Evolutionary conservation across 2,113 vertebrate genomes (phyloP).

Genomic region (Psilopsiagon aymara): DNA sequence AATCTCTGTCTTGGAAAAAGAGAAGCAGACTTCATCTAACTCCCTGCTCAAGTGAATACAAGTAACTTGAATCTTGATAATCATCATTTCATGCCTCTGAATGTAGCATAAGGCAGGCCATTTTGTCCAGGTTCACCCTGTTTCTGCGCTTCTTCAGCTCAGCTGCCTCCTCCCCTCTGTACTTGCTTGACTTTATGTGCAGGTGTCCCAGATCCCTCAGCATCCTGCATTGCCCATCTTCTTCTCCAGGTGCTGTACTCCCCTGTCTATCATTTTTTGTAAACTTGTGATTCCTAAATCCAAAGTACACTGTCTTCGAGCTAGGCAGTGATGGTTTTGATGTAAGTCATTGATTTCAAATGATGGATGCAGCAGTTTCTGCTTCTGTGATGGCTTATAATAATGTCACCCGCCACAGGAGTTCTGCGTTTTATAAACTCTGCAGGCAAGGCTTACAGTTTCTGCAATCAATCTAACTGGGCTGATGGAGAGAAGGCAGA

Average conservation of each 20-base stretch:
- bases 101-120: background rate
- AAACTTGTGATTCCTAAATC: background rate
- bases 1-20: background rate
- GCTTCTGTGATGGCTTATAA: slow-evolving; percentile 20
- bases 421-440: slow-evolving; percentile 11
- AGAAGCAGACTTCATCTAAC: background rate
- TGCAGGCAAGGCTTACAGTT: background rate
- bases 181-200: background rate
- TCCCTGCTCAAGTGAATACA: background rate
- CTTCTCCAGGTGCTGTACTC: background rate
- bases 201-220: too few relatives aligned
- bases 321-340: background rate
- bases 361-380: slow-evolving; percentile 33
- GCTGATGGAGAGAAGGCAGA: background rate
- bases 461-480: background rate
- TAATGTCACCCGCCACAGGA: slow-evolving; percentile 10
- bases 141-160: background rate
- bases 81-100: background rate
- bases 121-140: background rate
- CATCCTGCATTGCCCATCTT: background rate
- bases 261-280: background rate
- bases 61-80: background rate
- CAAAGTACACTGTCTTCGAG: background rate
- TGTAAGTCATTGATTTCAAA: background rate
- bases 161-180: background rate